Conservation (phyloP, 2,797 vertebrate genomes). For the Carduelis carduelis region DNA sequence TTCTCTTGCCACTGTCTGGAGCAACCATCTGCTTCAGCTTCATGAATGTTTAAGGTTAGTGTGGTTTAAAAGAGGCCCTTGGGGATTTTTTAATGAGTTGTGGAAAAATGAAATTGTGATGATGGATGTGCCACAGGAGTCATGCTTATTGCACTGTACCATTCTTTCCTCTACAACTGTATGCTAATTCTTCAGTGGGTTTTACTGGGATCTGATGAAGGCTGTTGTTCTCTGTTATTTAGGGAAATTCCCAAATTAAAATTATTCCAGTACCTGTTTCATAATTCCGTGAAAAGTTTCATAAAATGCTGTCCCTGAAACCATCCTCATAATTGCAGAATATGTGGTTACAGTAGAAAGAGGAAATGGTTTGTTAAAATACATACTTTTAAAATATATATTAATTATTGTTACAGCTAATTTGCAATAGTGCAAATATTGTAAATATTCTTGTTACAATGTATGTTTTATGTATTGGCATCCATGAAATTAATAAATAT, state of each 20-base stretch:
- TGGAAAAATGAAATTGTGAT: neutral
- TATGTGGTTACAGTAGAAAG: neutral
- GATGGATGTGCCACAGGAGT: neutral
- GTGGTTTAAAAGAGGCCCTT: neutral
- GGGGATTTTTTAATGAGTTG: neutral
- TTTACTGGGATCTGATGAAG: neutral
- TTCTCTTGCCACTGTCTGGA: neutral
- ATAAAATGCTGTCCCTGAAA: constrained; percentile 14
- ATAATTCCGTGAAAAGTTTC: constrained; percentile 43
- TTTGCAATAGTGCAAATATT: neutral
- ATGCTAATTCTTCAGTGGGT: neutral
- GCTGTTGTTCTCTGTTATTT: neutral
- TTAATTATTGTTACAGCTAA: neutral
- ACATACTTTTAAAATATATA: neutral
- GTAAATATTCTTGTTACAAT: neutral
- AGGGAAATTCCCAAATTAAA: constrained; percentile 62
- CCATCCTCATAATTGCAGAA: neutral
- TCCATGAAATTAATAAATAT: neutral
- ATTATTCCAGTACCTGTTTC: constrained; percentile 16
- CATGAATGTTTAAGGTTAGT: neutral
- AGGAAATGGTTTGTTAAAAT: neutral
- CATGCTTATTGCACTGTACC: neutral
- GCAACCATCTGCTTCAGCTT: neutral
- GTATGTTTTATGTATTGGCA: neutral
- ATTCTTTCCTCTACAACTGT: neutral